phyloP scores from a whole-genome alignment of 2,888 invertebrate species.

The Sipha maydis region DNA sequence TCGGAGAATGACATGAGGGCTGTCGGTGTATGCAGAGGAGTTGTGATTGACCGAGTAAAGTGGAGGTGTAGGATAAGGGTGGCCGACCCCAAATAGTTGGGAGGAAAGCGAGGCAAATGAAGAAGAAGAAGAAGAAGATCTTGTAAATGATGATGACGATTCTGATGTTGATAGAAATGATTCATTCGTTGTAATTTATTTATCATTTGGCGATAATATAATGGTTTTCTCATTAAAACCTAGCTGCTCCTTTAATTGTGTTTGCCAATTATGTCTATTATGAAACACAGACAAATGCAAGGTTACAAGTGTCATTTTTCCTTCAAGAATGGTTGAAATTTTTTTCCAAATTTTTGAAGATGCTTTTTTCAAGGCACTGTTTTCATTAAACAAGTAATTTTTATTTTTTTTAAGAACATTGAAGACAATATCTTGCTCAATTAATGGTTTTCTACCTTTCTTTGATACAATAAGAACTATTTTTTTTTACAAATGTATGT shows the following conservation, averaged over 20 bases:
- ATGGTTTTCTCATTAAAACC: conserved; percentile 8
- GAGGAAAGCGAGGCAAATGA: too few species aligned
- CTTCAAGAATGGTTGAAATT: conserved; percentile 3
- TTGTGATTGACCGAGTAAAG: too few species aligned
- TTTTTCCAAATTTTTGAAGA: conserved; percentile 3
- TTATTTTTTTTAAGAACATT: neutral
- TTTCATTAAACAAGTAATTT: neutral
- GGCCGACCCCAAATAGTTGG: too few species aligned
- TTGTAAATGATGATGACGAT: conserved; percentile 6
- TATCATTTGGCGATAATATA: neutral
- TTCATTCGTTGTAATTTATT: neutral
- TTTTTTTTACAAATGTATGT: too few species aligned
- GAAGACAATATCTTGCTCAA: neutral
- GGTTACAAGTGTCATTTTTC: neutral
- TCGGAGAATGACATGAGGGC: too few species aligned
- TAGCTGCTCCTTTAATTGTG: neutral
- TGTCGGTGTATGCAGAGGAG: too few species aligned
- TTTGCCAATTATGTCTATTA: neutral
- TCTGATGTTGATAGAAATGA: neutral
- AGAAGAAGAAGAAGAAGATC: too few species aligned
- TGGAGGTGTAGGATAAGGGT: too few species aligned
- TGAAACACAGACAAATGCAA: neutral
- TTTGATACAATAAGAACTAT: too few species aligned
- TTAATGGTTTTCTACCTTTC: neutral
- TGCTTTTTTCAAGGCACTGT: neutral